A percentile compares a stretch with the other conserved stretches of the same genome.
phyloP scores from a whole-genome alignment of 1,140 invertebrate genomes.

The Pseudomyrmex concolor region DNA sequence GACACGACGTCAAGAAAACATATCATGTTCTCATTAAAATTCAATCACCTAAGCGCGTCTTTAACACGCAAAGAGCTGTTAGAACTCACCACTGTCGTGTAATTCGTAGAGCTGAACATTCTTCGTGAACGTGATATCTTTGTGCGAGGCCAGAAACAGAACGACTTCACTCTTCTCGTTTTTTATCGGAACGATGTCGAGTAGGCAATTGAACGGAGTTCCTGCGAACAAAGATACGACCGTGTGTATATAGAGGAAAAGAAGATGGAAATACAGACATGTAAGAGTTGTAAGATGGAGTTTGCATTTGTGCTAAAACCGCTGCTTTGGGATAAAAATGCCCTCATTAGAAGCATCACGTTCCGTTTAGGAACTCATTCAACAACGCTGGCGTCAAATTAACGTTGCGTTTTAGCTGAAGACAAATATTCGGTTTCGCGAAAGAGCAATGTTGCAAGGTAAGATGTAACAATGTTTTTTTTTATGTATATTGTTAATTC shows the following conservation, averaged over 20 bases:
- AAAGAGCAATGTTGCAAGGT: no score
- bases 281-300: constrained; percentile 6
- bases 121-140: constrained; percentile 97
- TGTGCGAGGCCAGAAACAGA: constrained; percentile 97
- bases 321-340: no score
- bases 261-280: neutral
- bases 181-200: constrained; percentile 99
- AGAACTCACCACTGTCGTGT: constrained; percentile 92
- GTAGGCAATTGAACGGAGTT: constrained; percentile 96
- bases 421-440: no score
- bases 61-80: constrained; percentile 76
- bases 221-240: constrained; percentile 87
- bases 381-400: no score
- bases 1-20: constrained; percentile 32
- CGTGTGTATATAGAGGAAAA: neutral
- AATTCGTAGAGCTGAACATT: constrained; percentile 91
- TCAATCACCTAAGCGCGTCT: constrained; percentile 61
- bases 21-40: constrained; percentile 52
- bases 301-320: no score
- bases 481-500: no score
- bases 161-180: constrained; percentile 99
- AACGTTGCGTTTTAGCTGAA: no score
- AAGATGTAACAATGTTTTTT: no score
- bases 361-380: no score
- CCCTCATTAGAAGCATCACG: no score